phyloP scores from a whole-genome alignment of 2,113 vertebrate species.

The Xyliphius kryptos region DNA sequence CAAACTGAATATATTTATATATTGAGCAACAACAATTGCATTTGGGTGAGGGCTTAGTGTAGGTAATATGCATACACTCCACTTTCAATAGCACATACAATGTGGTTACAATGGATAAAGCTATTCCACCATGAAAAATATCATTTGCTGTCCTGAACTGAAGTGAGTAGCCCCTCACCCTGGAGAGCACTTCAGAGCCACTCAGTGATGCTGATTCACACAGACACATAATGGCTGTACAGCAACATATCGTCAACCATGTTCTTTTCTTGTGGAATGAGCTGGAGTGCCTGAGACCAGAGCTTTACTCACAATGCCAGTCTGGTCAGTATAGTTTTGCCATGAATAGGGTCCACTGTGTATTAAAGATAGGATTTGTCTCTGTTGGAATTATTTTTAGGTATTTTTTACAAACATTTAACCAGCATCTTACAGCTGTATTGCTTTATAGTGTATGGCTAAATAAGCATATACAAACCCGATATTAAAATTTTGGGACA shows the following conservation, averaged over 20 bases:
- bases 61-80: not conserved
- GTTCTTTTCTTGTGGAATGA: slow-evolving; percentile 26
- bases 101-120: slow-evolving; percentile 11
- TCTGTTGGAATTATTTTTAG: too few species aligned
- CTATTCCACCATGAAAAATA: slow-evolving; percentile 9
- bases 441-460: not conserved
- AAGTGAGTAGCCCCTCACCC: slow-evolving; percentile 34
- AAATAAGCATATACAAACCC: too few species aligned
- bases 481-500: too few species aligned
- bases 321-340: slow-evolving; percentile 15
- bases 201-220: slow-evolving; percentile 42
- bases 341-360: not conserved
- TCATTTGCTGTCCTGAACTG: slow-evolving; percentile 6
- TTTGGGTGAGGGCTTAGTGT: not conserved
- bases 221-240: slow-evolving; percentile 41
- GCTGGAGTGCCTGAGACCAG: slow-evolving; percentile 24
- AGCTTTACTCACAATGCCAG: slow-evolving; percentile 22
- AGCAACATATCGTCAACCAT: slow-evolving; percentile 27
- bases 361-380: not conserved
- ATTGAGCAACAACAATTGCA: not conserved
- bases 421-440: too few species aligned
- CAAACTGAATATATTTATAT: not conserved
- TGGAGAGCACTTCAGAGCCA: slow-evolving; percentile 42
- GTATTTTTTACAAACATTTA: too few species aligned
- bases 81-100: too few species aligned